Conservation (phyloP, 2,113 vertebrate species). For the Glaucomys volans region DNA sequence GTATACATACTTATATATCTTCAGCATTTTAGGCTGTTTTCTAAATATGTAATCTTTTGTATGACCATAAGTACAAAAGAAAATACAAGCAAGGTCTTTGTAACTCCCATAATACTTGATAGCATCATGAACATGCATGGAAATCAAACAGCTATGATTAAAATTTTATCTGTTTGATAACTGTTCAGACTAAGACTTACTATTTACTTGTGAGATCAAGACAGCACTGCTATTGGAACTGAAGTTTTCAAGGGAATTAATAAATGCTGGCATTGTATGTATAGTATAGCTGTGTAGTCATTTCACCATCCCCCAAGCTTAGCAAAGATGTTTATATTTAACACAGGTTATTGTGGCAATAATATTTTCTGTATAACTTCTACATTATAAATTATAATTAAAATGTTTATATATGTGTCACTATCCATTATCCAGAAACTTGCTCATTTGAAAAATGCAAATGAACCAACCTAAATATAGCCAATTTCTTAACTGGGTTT, state of each 20-base stretch:
- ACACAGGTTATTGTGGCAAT: background rate
- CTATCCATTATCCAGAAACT: background rate
- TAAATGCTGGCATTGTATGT: background rate
- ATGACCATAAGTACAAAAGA: background rate
- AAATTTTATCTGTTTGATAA: background rate
- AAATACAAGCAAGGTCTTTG: constrained; percentile 50
- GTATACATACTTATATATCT: background rate
- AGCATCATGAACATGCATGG: background rate
- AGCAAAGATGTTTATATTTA: constrained; percentile 58
- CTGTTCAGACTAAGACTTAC: background rate
- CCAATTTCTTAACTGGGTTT: background rate
- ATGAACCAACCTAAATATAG: background rate
- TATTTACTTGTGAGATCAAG: background rate
- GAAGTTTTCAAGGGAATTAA: background rate
- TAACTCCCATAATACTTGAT: background rate
- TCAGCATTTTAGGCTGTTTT: constrained; percentile 16
- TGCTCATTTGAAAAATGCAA: constrained; percentile 30
- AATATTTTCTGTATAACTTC: background rate
- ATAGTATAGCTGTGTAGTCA: background rate
- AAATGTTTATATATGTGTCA: background rate
- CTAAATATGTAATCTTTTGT: background rate
- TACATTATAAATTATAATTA: constrained; percentile 4
- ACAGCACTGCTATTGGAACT: background rate
- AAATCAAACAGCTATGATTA: background rate
- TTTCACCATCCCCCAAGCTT: background rate